Base-by-base conservation (phyloP, 2,888 invertebrate species). In the Acrobasis repandana region DNA sequence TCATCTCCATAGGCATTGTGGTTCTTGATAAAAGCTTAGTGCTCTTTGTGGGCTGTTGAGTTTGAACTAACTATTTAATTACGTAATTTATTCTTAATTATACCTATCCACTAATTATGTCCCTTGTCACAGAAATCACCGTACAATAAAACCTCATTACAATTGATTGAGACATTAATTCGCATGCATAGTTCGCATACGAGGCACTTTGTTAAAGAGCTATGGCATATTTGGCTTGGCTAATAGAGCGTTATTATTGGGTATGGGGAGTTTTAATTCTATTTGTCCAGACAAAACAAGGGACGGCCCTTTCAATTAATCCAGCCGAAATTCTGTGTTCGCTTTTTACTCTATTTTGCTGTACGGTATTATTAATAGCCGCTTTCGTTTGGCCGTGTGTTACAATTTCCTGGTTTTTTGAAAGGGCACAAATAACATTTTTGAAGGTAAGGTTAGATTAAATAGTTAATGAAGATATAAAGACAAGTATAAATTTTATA, bases 261-360 rank as follows among this genome's bases (percentile, higher is more conserved):
- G 56, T 52, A 63, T 50, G 48, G 65, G 63, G 67, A 60, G 63
- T 63, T 62, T 66, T 62, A 61, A 63, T 65, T 64, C 63, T 67
- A 65, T 67, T 67, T 66, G 65, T 49, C 48, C 64, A 65, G 63
- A 58, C 64, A 67, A 67, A 66, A 66, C 67, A 66, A 67, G 64
- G 11, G 57, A 8, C 57, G 38, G 33, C 60, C 59, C 52, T 60
- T 60, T 60, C 63, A 66, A 66, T 66, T 66, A 66, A 63, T 64
- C 58, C 60, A 66, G 61, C 61, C 57, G 62, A 64, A 64, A 64
- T 63, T 61, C 60, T 36, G 63, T 63, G 56, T 58, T 38, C 49
- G 62, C 59, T 63, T 66, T 66, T 64, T 64, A 63, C 60, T 64
- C 62, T 61, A 56, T 62, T 61, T 63, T 58, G 48, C n/a, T 34